Evolutionary conservation across 2,113 vertebrate species (phyloP), one percentile per base, ranked within the genome.

Genomic region (Cettia cetti): DNA sequence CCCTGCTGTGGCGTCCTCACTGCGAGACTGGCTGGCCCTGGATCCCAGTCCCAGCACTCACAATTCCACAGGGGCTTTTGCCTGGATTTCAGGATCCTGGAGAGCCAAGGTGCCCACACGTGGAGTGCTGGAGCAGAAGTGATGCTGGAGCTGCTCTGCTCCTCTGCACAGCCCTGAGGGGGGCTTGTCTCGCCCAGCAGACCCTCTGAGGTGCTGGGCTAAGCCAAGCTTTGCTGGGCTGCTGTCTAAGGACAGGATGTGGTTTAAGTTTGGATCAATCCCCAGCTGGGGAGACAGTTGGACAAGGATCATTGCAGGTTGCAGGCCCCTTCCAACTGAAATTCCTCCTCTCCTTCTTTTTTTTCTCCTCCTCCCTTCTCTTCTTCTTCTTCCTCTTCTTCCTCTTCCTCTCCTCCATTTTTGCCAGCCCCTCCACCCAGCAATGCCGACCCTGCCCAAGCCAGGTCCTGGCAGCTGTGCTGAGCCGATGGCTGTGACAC

Each of bases 31-130:
- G 2, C 37, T 56, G 74, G 33, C 52, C 12, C 42, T 11, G 40
- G 11, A 63, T 42, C 21, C 50, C n/a, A 7, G 13, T 42, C 21
- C 50, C n/a, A 7, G 13, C 3, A 1, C 22, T 2, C 0, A 3
- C 2, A 10, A 1, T 33, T 65, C 71, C 26, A 11, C 49, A 19
- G 19, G 54, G 93, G 18, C 7, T 49, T 65, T n/a, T n/a, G 10
- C 49, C 49, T 3, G 3, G 42, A 68, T 40, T 71, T 49, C 72
- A 9, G 68, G 91, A 3, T 33, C 20, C 74, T 52, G 49, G 77
- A 76, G 65, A 84, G 69, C 77, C 86, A 17, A 52, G 5, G 1
- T 22, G 44, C 13, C 72, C 66, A 26, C 21, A 1, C 0, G 0
- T 33, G 44, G 60, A 50, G 10, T 35, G 53, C 21, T 13, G 4